Percentiles rank a stretch among this genome's conserved stretches.
Conservation (phyloP, 2,888 invertebrate genomes). For the Synanthedon formicaeformis region DNA sequence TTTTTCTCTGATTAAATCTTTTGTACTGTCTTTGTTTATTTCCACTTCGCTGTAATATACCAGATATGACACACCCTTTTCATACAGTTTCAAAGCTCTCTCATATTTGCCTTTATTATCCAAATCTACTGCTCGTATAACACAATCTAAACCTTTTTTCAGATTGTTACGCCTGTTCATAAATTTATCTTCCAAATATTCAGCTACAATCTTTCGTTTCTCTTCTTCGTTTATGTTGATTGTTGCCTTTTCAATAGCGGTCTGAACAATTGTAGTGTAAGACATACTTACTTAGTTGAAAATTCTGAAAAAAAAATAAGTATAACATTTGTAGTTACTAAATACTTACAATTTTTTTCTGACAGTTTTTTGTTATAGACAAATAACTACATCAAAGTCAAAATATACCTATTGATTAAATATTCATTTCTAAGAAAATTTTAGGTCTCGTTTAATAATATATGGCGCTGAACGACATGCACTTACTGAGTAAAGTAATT, state of each 20-base stretch:
- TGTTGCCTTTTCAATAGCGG: background rate
- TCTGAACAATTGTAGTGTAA: no score
- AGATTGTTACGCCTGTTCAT: background rate
- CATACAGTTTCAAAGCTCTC: background rate
- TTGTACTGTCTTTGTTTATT: background rate
- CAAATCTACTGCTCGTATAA: background rate
- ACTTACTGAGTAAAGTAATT: no score
- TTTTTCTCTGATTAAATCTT: background rate
- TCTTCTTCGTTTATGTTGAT: background rate
- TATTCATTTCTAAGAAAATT: no score
- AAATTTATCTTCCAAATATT: background rate
- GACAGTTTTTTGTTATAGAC: no score
- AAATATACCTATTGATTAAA: no score
- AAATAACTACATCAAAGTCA: no score
- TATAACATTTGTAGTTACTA: no score
- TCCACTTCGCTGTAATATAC: background rate
- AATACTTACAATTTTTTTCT: no score
- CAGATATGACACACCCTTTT: background rate
- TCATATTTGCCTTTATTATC: background rate
- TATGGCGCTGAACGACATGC: no score
- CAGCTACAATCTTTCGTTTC: background rate
- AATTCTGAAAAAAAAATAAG: no score
- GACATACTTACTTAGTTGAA: no score
- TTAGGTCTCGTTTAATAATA: no score
- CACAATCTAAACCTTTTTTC: background rate